Percentiles rank a stretch among this genome's conserved stretches.
Evolutionary conservation across 2,113 vertebrate genomes (phyloP).

Genomic region (Oophaga pumilio): DNA sequence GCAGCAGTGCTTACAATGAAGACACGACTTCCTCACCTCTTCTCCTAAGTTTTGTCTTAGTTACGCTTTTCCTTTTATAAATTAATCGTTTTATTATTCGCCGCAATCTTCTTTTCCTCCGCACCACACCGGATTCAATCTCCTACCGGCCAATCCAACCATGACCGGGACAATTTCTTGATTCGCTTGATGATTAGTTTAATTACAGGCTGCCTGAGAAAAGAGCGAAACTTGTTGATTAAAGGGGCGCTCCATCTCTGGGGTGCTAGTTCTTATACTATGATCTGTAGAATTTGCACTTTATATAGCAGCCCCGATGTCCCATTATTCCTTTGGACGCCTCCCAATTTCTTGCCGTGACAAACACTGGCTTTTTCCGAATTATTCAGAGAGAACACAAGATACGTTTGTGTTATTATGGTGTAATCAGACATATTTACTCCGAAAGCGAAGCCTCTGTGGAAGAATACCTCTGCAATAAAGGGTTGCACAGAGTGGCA

Average conservation of each 20-base stretch:
- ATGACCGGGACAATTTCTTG: not conserved
- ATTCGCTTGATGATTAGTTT: not conserved
- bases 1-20: conserved; percentile 18
- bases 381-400: too few relatives aligned
- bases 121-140: not conserved
- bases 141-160: not conserved
- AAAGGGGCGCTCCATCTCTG: not conserved
- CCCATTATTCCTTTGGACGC: too few relatives aligned
- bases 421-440: too few relatives aligned
- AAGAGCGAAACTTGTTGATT: not conserved
- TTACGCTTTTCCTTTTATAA: not conserved
- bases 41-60: not conserved
- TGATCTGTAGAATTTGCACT: too few relatives aligned
- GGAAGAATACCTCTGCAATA: too few relatives aligned
- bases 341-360: too few relatives aligned
- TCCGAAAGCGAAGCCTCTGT: too few relatives aligned
- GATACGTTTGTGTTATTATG: too few relatives aligned
- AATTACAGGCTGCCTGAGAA: not conserved
- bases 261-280: not conserved
- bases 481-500: too few relatives aligned
- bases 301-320: not conserved
- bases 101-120: not conserved
- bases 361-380: too few relatives aligned
- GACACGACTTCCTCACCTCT: conserved; percentile 19
- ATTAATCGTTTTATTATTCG: not conserved